Base-by-base conservation (phyloP, 1,140 invertebrate genomes). In the Diprion similis region DNA sequence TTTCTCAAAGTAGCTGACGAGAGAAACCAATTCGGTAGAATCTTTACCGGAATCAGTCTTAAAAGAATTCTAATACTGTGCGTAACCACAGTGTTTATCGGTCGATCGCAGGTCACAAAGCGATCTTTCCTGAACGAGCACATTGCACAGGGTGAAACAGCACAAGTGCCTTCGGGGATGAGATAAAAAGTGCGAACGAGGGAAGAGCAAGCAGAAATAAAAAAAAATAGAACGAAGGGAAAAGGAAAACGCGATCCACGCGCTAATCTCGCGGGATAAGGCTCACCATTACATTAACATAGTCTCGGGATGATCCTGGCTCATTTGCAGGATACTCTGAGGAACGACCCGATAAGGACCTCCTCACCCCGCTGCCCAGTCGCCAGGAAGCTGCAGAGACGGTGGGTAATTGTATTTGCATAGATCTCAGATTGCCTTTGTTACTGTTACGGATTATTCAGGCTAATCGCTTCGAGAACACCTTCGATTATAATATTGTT, bases 271-370 rank as follows among this genome's bases (percentile, higher is more conserved):
- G 47, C 64, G 68, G 75, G 77, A 75, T 72, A 74, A 68, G 65
- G 71, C 70, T 71, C 74, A 59, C 81, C 77, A 77, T 77, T 78
- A 77, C 83, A 84, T 84, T 84, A 84, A 81, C 80, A 83, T 83
- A 83, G 78, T 78, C 75, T 73, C 71, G 6, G 79, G 81, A 84
- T 85, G 82, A 84, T 83, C 81, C 83, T 69, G 75, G 78, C 82
- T 83, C 82, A 78, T 85, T 84, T 80, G 78, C 80, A 78, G 81
- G 81, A 79, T 82, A 78, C 78, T 84, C 78, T 81, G 81, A 84
- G 80, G 75, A 85, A 84, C 81, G 82, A 82, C 72, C 82, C 78
- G 83, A 85, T 85, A 85, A 84, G 83, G 82, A 80, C 71, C 76
- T 68, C 66, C 78, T 76, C 82, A 80, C 75, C 71, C 68, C 71